Conservation (phyloP, 2,888 invertebrate species). For the Euplagia quadripunctaria region DNA sequence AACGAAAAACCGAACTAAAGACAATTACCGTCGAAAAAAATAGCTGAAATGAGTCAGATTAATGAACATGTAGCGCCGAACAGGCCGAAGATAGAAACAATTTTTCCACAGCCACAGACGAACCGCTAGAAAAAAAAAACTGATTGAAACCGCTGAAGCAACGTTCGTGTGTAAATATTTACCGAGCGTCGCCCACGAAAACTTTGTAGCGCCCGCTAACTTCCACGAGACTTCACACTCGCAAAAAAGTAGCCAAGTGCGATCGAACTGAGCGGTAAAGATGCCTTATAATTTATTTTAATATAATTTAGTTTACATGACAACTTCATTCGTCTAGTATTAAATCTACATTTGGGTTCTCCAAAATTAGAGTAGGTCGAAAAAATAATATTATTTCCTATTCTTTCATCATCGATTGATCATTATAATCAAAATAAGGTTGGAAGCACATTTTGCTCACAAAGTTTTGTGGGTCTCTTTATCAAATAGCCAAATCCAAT, state of each 20-base stretch:
- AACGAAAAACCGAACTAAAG: slow-evolving; percentile 22
- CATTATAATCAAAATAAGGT: too few species aligned
- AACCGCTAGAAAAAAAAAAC: slow-evolving; percentile 73
- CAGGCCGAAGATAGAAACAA: slow-evolving; percentile 63
- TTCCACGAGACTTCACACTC: slow-evolving; percentile 67
- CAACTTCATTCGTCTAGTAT: too few species aligned
- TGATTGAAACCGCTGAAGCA: slow-evolving; percentile 67
- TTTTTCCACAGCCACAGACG: slow-evolving; percentile 69
- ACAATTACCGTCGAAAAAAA: slow-evolving; percentile 51
- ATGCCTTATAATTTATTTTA: slow-evolving; percentile 14
- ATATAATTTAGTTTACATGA: not conserved
- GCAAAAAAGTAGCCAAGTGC: slow-evolving; percentile 64
- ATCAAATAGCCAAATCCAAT: too few species aligned
- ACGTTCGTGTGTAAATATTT: slow-evolving; percentile 81
- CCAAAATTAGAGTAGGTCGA: too few species aligned
- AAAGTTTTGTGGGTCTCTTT: too few species aligned
- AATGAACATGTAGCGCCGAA: slow-evolving; percentile 60
- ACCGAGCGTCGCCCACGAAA: slow-evolving; percentile 74
- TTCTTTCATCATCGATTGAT: too few species aligned
- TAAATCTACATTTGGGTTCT: too few species aligned
- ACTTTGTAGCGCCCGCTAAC: slow-evolving; percentile 76
- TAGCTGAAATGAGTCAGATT: slow-evolving; percentile 57
- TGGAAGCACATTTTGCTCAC: too few species aligned
- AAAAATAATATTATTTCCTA: too few species aligned
- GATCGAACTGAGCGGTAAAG: slow-evolving; percentile 11